Base-by-base conservation (phyloP, 2,113 vertebrate genomes). In the Isurus oxyrinchus region DNA sequence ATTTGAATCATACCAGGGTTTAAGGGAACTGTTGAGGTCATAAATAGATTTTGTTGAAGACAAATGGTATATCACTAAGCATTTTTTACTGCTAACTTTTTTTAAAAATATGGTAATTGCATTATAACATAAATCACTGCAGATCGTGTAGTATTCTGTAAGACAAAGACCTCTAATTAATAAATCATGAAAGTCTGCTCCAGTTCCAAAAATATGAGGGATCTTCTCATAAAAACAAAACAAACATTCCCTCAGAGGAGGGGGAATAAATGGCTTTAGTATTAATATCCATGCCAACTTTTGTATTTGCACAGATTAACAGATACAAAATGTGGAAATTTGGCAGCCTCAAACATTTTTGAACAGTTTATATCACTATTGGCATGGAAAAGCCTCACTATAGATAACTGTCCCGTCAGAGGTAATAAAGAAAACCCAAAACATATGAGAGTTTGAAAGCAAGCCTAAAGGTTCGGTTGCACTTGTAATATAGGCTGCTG, bases 271-370 rank as follows among this genome's bases (percentile, higher is more conserved):
- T 94, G 90, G 35, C 14, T 94, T 63, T 40, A 94, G 59, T 94
- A 40, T 63, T 63, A 63, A 66, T 23, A 94, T 94, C 57, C 90
- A 94, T 94, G 90, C 90, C 90, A 94, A 94, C 90, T 94, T 94
- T 94, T 94, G 35, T 94, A 94, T 94, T 94, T 63, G 90, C 90
- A 66, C 90, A 63, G 90, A 40, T 94, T 40, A 63, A 94, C 94
- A 69, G 94, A 95, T 72, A 55, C 25, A 49, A 31, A 95, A 49
- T 72, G 66, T 95, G 66, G 66, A 95, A 95, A 72, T 72, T 31
- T 95, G 94, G 66, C 66, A 35, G 94, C 49, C 11, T 25, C 66
- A 7, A 27, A 40, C 67, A 72, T 53, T 95, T 95, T 59, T 95
- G 67, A 72, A 72, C 61, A 72, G 90, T 95, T 31, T 95, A 55